Evolutionary conservation across 2,797 vertebrate species (phyloP).

Genomic region (Catostomus latipinnis): DNA sequence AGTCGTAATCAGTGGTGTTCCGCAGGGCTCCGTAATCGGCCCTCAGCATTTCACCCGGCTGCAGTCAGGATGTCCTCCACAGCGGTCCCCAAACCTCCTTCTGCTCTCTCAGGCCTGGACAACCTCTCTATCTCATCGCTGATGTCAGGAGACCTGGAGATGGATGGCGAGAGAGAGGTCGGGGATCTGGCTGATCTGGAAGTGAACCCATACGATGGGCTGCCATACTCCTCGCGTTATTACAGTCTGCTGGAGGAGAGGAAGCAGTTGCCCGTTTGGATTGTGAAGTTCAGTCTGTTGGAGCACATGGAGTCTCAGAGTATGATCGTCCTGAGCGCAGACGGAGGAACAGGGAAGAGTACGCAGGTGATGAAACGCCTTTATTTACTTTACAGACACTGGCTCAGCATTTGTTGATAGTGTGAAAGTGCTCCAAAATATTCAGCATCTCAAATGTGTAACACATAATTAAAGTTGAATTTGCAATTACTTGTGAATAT

Average conservation of each 20-base stretch:
- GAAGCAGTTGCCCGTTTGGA: conserved; percentile 83
- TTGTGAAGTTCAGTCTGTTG: conserved; percentile 81
- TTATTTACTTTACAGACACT: too few relatives aligned
- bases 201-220: conserved; percentile 92
- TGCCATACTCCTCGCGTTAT: conserved; percentile 93
- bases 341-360: conserved; percentile 89
- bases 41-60: background rate
- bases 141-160: conserved; percentile 76
- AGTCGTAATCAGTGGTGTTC: conserved; percentile 42
- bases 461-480: too few relatives aligned
- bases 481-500: too few relatives aligned
- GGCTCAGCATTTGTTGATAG: too few relatives aligned
- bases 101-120: conserved; percentile 60
- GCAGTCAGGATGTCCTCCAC: conserved; percentile 68
- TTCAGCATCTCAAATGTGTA: too few relatives aligned
- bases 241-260: conserved; percentile 86
- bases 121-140: conserved; percentile 78
- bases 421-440: too few relatives aligned
- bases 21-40: conserved; percentile 40
- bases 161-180: conserved; percentile 57
- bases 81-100: conserved; percentile 28
- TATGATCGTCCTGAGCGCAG: conserved; percentile 85
- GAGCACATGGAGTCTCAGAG: conserved; percentile 85
- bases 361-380: conserved; percentile 79
- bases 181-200: conserved; percentile 82